Conservation (phyloP, 2,888 invertebrate species). For the Ptilodon capucinus region DNA sequence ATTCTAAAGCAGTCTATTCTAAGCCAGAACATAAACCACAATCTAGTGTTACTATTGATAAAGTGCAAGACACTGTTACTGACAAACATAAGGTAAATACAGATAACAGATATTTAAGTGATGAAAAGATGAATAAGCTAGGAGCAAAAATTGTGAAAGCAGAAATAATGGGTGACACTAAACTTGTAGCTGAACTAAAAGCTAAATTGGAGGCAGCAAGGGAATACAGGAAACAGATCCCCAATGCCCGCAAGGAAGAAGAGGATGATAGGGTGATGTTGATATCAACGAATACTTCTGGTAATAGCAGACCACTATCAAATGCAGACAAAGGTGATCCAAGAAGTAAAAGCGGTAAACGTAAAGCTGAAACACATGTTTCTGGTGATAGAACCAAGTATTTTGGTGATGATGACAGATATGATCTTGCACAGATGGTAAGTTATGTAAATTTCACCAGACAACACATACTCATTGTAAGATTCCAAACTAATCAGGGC, state of each 20-base stretch:
- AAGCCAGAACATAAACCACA: neutral
- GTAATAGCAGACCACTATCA: conserved; percentile 86
- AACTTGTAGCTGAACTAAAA: conserved; percentile 87
- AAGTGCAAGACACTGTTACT: neutral
- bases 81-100: conserved; percentile 9
- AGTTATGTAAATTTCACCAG: too few species aligned
- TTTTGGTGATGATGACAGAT: conserved; percentile 95
- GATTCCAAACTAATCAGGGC: too few species aligned
- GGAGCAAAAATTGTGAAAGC: conserved; percentile 96
- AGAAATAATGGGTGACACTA: conserved; percentile 93
- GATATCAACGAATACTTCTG: conserved; percentile 85
- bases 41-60: neutral
- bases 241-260: conserved; percentile 49
- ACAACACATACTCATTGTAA: too few species aligned
- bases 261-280: conserved; percentile 84
- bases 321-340: conserved; percentile 67
- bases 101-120: conserved; percentile 79
- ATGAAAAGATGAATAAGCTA: conserved; percentile 94
- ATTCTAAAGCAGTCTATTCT: neutral
- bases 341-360: conserved; percentile 70
- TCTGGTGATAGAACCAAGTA: conserved; percentile 90
- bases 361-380: conserved; percentile 87
- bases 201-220: conserved; percentile 88
- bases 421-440: conserved; percentile 92
- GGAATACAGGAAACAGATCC: conserved; percentile 71